Percentiles rank a stretch among this genome's conserved stretches.
Evolutionary conservation across 2,888 invertebrate species (phyloP).

Genomic region (Drosophila formosana): DNA sequence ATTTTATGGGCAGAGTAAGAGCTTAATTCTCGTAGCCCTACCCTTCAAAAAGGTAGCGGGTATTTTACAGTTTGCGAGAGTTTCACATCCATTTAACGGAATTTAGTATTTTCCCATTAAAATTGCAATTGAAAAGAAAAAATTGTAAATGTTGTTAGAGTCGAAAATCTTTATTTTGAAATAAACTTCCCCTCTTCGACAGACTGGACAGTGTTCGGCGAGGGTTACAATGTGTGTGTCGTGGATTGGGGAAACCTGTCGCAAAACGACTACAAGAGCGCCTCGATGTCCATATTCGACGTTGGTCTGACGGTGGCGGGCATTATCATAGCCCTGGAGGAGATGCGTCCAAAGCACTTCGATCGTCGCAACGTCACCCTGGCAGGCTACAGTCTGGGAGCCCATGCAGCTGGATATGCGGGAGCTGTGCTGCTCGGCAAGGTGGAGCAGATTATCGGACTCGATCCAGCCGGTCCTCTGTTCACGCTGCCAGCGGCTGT

Average conservation of each 20-base stretch:
- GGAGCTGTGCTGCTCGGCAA: slow-evolving; percentile 79
- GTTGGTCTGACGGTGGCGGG: slow-evolving; percentile 84
- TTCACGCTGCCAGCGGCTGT: slow-evolving; percentile 83
- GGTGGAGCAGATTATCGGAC: slow-evolving; percentile 84
- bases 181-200: not conserved
- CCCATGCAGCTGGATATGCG: slow-evolving; percentile 84
- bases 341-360: slow-evolving; percentile 69
- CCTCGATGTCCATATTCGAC: slow-evolving; percentile 83
- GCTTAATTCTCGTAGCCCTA: not conserved
- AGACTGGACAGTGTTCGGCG: slow-evolving; percentile 83
- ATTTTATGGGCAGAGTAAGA: not conserved
- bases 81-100: not conserved
- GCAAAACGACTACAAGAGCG: slow-evolving; percentile 81
- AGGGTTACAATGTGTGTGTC: slow-evolving; percentile 81
- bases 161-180: too few relatives aligned
- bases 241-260: slow-evolving; percentile 84
- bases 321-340: slow-evolving; percentile 81
- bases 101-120: not conserved
- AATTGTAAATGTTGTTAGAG: too few relatives aligned
- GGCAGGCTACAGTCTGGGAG: slow-evolving; percentile 84
- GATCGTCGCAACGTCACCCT: slow-evolving; percentile 81
- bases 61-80: not conserved
- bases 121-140: too few relatives aligned
- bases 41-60: not conserved
- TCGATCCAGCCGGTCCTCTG: slow-evolving; percentile 85